Conservation (phyloP, 2,888 invertebrate genomes). For the Anoncus sp. region DNA sequence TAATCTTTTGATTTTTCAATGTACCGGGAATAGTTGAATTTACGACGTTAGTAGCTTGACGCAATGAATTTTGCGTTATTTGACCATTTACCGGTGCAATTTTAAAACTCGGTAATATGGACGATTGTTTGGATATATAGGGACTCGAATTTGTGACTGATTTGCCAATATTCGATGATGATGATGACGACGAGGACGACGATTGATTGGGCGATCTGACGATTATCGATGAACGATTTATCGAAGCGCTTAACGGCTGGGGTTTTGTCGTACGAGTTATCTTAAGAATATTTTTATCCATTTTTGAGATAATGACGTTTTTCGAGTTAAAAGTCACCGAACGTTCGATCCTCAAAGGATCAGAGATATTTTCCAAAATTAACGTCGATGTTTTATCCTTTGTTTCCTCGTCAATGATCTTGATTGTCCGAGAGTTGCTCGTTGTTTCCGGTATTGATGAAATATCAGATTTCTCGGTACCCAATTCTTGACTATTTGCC, state of each 20-base stretch:
- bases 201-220: conserved; percentile 4
- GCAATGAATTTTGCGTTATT: too few species aligned
- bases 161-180: neutral
- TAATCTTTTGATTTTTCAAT: too few species aligned
- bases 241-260: neutral
- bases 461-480: neutral
- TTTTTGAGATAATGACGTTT: neutral
- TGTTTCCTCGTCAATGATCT: conserved; percentile 26
- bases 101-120: too few species aligned
- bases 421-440: conserved; percentile 28
- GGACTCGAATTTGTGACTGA: neutral
- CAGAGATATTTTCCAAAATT: neutral
- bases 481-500: conserved; percentile 70
- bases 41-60: too few species aligned
- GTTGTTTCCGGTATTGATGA: neutral
- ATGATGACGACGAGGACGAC: neutral
- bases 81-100: too few species aligned
- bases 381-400: neutral
- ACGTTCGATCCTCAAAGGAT: neutral
- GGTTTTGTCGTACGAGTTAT: neutral
- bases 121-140: too few species aligned
- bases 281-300: neutral
- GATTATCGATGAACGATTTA: neutral
- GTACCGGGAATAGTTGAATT: neutral
- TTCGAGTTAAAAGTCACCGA: neutral